Conservation (phyloP, 2,888 invertebrate species). For the Lottia gigantea region DNA sequence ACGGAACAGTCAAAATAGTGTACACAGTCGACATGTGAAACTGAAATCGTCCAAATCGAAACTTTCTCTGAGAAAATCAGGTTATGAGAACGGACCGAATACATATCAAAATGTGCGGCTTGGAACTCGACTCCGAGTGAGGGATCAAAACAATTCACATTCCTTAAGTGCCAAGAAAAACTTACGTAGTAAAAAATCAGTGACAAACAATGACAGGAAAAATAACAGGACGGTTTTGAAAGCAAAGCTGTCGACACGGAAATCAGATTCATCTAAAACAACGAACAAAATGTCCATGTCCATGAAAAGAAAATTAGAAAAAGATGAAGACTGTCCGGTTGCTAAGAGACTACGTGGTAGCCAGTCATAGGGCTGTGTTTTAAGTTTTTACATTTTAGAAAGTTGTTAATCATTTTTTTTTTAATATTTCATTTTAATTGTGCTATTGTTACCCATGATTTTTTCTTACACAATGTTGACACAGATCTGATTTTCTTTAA, state of each 20-base stretch:
- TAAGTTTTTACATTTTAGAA: not conserved
- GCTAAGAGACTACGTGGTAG: slow-evolving; percentile 18
- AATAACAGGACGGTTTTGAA: slow-evolving; percentile 31
- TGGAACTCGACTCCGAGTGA: not conserved
- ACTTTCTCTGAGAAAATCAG: not conserved
- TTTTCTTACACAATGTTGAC: too few species aligned
- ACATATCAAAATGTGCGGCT: not conserved
- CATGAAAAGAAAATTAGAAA: slow-evolving; percentile 16
- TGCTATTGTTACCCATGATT: too few species aligned
- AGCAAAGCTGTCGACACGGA: slow-evolving; percentile 32
- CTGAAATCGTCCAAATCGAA: not conserved
- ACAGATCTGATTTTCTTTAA: too few species aligned
- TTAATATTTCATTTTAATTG: too few species aligned
- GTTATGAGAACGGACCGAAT: not conserved
- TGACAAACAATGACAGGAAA: slow-evolving; percentile 6
- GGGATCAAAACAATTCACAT: slow-evolving; percentile 6
- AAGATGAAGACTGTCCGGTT: slow-evolving; percentile 16
- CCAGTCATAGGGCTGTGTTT: not conserved
- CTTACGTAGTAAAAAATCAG: not conserved
- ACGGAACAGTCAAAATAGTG: slow-evolving; percentile 4
- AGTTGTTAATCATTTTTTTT: too few species aligned
- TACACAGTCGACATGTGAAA: not conserved
- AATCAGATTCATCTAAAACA: slow-evolving; percentile 28
- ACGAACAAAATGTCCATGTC: not conserved
- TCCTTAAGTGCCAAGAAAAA: slow-evolving; percentile 5